Base-by-base conservation (phyloP, 2,888 invertebrate species). In the Drosophila diplacantha region DNA sequence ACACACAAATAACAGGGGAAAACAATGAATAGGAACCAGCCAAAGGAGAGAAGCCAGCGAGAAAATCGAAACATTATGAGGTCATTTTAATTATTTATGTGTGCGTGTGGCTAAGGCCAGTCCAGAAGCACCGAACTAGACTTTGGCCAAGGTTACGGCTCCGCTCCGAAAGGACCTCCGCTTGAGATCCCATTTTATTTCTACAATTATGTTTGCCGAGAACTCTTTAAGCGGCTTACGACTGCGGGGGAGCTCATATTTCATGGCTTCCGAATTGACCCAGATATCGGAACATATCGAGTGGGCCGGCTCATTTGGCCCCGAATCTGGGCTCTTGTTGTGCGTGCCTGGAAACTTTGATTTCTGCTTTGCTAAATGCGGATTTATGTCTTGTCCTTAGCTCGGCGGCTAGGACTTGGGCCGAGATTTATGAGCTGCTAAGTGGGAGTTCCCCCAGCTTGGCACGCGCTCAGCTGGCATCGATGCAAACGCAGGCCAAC, bases 81-180 rank as follows among this genome's bases (percentile, higher is more conserved):
- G 78, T 75, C 75, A 75, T 75, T 77, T 75, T 77, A 74, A 74
- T 77, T 77, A 74, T 77, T 75, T 74, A 74, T 70, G 62, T 73
- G 51, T 60, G 46, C 54, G 62, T 56, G 58, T 63, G 54, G 61
- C 59, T 61, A 49, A 50, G 54, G 65, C 56, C 69, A 49, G 53
- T 58, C 58, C 41, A 55, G 38, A 53, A 50, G 69, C 31, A 37
- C 35, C 54, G n/a, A 34, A 46, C 44, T 52, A 35, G 70, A 69
- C 67, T 50, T 50, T 44, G 16, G 46, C 35, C 46, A 61, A 61
- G 61, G 61, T 61, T 61, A 50, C 51, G 58, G n/a, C 12, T 29
- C 4, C 38, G n/a, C 24, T 16, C 5, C 24, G 5, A 41, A n/a
- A 20, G 47, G 49, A 41, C 29, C 22, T 22, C 44, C 18, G 31